A percentile compares a stretch with the other conserved stretches of the same genome.
phyloP scores from a whole-genome alignment of 1,140 invertebrate genomes.

The Cyclina sinensis region DNA sequence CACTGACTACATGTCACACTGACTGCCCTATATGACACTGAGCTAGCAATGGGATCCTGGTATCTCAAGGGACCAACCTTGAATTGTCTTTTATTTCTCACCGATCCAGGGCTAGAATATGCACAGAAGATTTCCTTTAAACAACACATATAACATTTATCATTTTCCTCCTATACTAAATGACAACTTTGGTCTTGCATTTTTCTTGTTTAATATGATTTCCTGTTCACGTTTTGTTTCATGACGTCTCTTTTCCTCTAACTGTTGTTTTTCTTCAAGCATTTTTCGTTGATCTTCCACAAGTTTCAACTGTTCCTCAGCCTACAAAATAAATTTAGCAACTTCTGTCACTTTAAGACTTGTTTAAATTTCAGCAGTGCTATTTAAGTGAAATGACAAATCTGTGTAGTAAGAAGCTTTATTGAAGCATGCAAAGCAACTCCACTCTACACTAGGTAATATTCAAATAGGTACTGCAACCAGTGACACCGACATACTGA shows the following conservation, averaged over 20 bases:
- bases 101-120: background rate
- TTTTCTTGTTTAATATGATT: conserved; percentile 98
- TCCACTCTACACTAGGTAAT: too few species aligned
- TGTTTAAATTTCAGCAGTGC: too few species aligned
- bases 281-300: conserved; percentile 98
- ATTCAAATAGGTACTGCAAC: too few species aligned
- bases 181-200: conserved; percentile 97
- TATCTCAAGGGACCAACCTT: background rate
- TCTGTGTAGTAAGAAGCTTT: too few species aligned
- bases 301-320: conserved; percentile 98
- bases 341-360: too few species aligned
- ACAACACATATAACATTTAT: background rate
- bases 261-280: conserved; percentile 96
- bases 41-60: background rate
- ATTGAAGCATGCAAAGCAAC: too few species aligned
- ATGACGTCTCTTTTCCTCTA: conserved; percentile 97
- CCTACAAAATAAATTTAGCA: conserved; percentile 89
- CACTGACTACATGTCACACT: too few species aligned
- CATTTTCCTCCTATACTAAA: conserved; percentile 90
- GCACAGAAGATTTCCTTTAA: background rate
- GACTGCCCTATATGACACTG: conserved; percentile 26
- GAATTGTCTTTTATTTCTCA: background rate
- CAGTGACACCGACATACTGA: too few species aligned
- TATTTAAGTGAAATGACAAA: too few species aligned
- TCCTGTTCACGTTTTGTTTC: conserved; percentile 97